A percentile compares a stretch with the other conserved stretches of the same genome.
phyloP scores from a whole-genome alignment of 37 sponge, comb jelly and placozoan species.

The Cladorhizidae sp. region DNA sequence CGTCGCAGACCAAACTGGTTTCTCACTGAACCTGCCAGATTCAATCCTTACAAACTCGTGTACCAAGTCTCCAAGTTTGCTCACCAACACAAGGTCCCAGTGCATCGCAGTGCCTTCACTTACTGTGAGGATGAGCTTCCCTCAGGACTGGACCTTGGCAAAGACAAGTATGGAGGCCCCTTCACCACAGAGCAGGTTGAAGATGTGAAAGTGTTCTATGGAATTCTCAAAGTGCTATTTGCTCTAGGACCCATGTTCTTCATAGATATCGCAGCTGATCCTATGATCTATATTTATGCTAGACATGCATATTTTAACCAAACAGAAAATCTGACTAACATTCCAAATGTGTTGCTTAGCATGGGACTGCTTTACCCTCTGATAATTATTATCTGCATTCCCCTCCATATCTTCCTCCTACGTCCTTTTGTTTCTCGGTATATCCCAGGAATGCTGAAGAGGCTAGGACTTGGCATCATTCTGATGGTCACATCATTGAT shows the following conservation, averaged over 20 bases:
- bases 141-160: no score
- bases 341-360: neutral
- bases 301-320: neutral
- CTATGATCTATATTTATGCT: neutral
- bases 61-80: neutral
- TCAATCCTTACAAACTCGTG: neutral
- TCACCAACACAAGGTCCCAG: neutral
- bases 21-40: neutral
- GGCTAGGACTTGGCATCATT: neutral
- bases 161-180: neutral
- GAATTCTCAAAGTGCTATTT: neutral
- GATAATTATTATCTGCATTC: neutral
- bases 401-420: neutral
- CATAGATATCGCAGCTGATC: neutral
- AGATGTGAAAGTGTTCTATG: neutral
- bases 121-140: no score
- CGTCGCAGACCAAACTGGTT: neutral
- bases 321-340: neutral
- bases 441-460: neutral
- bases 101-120: no score
- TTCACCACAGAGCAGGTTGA: neutral
- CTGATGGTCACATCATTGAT: neutral
- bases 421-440: neutral
- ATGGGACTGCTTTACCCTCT: neutral
- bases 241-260: neutral